phyloP scores from a whole-genome alignment of 2,888 invertebrate species.

The Drosophila algonquin region DNA sequence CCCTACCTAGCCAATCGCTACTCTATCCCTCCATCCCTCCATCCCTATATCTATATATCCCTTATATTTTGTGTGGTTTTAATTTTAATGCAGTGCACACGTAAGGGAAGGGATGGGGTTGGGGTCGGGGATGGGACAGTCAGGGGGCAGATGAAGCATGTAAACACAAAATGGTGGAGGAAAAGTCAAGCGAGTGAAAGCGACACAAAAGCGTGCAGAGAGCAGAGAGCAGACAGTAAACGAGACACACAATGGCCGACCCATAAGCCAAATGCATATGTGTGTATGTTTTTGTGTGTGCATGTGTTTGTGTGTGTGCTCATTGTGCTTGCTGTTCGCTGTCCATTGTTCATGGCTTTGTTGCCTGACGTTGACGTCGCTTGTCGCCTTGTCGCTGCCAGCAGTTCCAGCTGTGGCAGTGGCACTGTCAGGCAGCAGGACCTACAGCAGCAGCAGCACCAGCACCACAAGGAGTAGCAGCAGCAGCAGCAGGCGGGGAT shows the following conservation, averaged over 20 bases:
- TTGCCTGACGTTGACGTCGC: constrained; percentile 74
- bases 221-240: constrained; percentile 20
- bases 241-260: constrained; percentile 16
- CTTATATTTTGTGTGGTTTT: constrained; percentile 17
- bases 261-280: constrained; percentile 18
- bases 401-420: constrained; percentile 32
- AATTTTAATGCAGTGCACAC: constrained; percentile 34
- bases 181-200: constrained; percentile 37
- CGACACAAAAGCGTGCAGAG: constrained; percentile 44
- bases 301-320: constrained; percentile 37
- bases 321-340: constrained; percentile 55
- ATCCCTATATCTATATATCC: background rate
- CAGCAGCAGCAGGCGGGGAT: constrained; percentile 44
- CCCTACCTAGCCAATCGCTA: background rate
- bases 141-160: constrained; percentile 6
- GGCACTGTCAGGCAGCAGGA: background rate
- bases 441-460: constrained; percentile 13
- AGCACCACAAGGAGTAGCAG: constrained; percentile 4
- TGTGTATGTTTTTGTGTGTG: constrained; percentile 8
- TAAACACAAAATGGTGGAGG: constrained; percentile 15
- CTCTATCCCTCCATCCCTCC: background rate
- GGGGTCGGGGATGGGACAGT: background rate
- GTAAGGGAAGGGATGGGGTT: background rate
- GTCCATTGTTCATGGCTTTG: constrained; percentile 56
- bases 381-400: constrained; percentile 72